These are phyloP conservation scores for Sphaerodactylus townsendi DNA, from an alignment of 2,113 vertebrate species.

Conservation along the genomic window DNA sequence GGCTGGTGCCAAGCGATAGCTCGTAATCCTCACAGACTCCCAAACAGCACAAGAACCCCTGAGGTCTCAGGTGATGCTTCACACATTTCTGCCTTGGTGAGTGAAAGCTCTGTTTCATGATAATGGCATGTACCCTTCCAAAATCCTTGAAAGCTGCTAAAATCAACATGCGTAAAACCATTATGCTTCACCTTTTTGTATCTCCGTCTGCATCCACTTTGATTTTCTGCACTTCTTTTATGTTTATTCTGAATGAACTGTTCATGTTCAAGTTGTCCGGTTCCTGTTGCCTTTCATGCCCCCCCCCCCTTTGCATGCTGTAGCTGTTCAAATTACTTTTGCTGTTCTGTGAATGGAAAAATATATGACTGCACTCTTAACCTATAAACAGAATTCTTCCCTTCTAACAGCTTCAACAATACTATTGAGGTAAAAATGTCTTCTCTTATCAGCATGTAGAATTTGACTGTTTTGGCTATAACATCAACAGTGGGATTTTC, in stretches of 20 bases:
- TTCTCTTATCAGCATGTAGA: not conserved
- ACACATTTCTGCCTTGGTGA: conserved; percentile 75
- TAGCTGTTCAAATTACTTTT: conserved; percentile 19
- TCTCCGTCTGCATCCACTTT: not conserved
- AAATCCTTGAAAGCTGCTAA: conserved; percentile 22
- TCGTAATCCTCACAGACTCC: conserved; percentile 80
- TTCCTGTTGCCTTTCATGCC: not conserved
- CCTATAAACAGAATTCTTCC: not conserved
- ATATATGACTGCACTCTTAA: not conserved
- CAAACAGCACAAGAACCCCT: conserved; percentile 77
- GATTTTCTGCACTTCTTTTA: not conserved
- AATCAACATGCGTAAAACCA: not conserved
- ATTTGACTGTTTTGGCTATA: conserved; percentile 1
- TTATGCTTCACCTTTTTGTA: conserved; percentile 27
- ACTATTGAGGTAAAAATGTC: not conserved
- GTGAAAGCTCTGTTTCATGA: conserved; percentile 71
- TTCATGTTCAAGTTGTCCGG: not conserved
- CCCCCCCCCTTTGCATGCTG: conserved; percentile 36
- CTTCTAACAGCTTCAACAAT: not conserved
- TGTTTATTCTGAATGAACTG: not conserved
- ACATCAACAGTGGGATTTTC: conserved; percentile 1
- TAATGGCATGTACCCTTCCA: conserved; percentile 18
- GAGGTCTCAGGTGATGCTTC: conserved; percentile 75
- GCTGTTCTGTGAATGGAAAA: conserved; percentile 20
- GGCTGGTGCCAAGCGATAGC: conserved; percentile 85